A percentile compares a stretch with the other conserved stretches of the same genome.
Conservation (phyloP, 2,797 vertebrate genomes). For the Chelmon rostratus region DNA sequence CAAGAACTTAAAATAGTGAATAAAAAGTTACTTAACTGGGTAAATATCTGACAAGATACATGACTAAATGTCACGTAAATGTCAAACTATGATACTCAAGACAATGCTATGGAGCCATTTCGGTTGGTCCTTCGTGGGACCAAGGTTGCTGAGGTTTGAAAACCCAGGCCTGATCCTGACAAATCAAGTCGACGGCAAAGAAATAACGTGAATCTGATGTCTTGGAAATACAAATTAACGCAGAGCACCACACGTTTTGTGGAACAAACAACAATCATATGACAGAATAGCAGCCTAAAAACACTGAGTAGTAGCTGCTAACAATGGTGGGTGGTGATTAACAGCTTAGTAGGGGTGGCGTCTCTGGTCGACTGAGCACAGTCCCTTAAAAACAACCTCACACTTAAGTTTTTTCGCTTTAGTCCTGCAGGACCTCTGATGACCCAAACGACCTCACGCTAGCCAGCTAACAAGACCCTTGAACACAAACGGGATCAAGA, state of each 20-base stretch:
- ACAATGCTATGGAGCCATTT: background rate
- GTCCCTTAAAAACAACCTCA: slow-evolving; percentile 39
- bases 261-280: background rate
- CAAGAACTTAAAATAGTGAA: background rate
- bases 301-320: slow-evolving; percentile 8
- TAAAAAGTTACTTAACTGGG: background rate
- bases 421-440: slow-evolving; percentile 14
- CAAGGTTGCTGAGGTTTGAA: background rate
- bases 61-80: too few species aligned
- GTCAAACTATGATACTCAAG: background rate
- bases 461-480: slow-evolving; percentile 54
- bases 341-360: slow-evolving; percentile 28
- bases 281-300: background rate
- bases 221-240: background rate
- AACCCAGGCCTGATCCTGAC: background rate
- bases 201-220: background rate
- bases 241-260: background rate
- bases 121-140: background rate
- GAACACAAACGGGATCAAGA: slow-evolving; percentile 32
- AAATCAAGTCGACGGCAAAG: background rate
- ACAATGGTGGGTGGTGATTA: slow-evolving; percentile 47
- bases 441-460: slow-evolving; percentile 39
- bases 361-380: slow-evolving; percentile 41
- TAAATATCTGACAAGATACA: too few species aligned
- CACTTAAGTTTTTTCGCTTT: slow-evolving; percentile 26